Evolutionary conservation across 2,113 vertebrate species (phyloP).

Genomic region (Saguinus midas): DNA sequence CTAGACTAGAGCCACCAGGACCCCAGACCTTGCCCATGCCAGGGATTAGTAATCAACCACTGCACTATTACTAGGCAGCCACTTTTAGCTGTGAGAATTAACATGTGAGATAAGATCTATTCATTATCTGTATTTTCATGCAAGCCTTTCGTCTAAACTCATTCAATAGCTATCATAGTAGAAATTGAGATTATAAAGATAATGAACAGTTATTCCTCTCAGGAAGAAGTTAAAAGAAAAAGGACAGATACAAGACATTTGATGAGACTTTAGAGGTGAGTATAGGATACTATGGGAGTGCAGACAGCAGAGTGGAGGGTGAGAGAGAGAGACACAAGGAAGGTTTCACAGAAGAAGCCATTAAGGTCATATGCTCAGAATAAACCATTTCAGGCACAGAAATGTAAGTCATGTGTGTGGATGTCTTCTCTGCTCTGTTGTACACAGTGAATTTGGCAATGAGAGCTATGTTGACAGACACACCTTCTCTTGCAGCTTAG

Average conservation of each 20-base stretch:
- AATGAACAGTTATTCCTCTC: neutral
- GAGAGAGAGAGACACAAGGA: neutral
- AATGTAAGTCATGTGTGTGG: neutral
- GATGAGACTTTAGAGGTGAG: neutral
- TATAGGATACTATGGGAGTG: neutral
- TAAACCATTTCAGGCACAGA: neutral
- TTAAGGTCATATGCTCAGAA: neutral
- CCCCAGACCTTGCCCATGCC: neutral
- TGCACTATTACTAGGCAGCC: neutral
- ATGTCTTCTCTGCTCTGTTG: neutral
- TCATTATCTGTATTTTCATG: neutral
- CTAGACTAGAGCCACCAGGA: neutral
- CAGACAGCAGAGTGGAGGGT: neutral
- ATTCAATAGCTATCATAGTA: neutral
- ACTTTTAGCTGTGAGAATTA: neutral
- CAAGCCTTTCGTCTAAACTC: neutral
- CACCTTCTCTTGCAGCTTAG: neutral
- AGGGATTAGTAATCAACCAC: neutral
- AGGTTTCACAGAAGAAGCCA: neutral
- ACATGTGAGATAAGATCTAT: neutral
- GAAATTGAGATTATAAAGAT: neutral
- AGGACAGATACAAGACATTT: neutral
- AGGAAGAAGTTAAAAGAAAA: constrained; percentile 33
- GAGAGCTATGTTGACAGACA: neutral
- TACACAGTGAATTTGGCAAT: neutral